Evolutionary conservation across 1,140 invertebrate species (phyloP).

Genomic region (Drosophila kanapiae): DNA sequence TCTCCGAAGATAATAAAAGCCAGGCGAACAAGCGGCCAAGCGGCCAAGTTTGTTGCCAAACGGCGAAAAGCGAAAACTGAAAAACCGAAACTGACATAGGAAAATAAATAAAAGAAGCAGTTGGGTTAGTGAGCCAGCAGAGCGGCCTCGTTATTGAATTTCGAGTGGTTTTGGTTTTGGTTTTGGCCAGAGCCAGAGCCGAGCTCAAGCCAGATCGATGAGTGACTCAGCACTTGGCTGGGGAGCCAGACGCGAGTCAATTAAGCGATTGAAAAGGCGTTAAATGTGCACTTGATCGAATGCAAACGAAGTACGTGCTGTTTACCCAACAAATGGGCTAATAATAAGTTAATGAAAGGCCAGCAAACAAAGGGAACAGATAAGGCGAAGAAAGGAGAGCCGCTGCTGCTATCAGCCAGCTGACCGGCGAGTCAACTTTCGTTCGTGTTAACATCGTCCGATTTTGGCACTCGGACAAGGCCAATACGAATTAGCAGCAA

Average conservation of each 20-base stretch:
- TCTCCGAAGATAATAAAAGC: constrained; percentile 27
- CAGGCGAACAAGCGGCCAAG: constrained; percentile 9
- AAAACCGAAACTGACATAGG: constrained; percentile 10
- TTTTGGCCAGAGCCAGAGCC: constrained; percentile 28
- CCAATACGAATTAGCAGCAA: constrained; percentile 53
- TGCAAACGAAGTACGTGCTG: constrained; percentile 41
- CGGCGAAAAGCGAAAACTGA: constrained; percentile 44
- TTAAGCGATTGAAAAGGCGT: constrained; percentile 27
- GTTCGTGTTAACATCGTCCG: constrained; percentile 12
- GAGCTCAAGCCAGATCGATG: constrained; percentile 5
- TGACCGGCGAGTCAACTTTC: constrained; percentile 14
- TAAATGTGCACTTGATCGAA: constrained; percentile 39
- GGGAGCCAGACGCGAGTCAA: constrained; percentile 21
- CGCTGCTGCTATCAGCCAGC: neutral
- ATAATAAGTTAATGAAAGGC: constrained; percentile 1
- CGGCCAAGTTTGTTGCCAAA: constrained; percentile 29
- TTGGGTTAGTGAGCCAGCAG: constrained; percentile 22
- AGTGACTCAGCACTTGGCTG: constrained; percentile 40
- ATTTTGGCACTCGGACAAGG: constrained; percentile 56
- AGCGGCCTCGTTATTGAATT: constrained; percentile 78
- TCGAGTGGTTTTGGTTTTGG: constrained; percentile 52
- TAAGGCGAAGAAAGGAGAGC: constrained; percentile 6
- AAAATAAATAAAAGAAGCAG: constrained; percentile 40
- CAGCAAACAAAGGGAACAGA: constrained; percentile 1
- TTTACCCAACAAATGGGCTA: constrained; percentile 1